These are phyloP conservation scores for Lamprotornis superbus DNA, from an alignment of 2,113 vertebrate species.

Conservation along the genomic window DNA sequence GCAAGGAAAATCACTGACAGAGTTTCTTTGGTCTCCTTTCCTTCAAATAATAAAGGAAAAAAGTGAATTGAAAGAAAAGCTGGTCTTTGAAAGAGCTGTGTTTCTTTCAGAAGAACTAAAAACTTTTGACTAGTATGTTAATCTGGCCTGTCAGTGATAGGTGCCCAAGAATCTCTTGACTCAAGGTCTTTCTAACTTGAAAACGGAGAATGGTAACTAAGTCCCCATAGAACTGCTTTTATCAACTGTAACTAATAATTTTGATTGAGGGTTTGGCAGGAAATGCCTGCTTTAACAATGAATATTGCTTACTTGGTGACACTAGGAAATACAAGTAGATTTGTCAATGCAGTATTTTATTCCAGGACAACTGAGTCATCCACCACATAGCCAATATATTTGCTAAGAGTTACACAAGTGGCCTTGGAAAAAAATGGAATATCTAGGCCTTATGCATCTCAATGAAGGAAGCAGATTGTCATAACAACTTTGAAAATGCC, in stretches of 20 bases:
- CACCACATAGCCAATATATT: constrained; percentile 27
- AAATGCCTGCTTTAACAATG: constrained; percentile 2
- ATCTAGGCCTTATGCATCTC: constrained; percentile 45
- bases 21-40: neutral
- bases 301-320: neutral
- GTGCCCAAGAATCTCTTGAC: neutral
- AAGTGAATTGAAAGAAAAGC: neutral
- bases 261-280: neutral
- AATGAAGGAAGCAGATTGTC: constrained; percentile 64
- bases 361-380: constrained; percentile 53
- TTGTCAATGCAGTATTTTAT: constrained; percentile 43
- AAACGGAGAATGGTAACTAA: constrained; percentile 6
- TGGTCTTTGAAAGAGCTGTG: neutral
- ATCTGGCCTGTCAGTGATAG: neutral
- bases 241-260: constrained; percentile 22
- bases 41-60: neutral
- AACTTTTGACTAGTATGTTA: neutral
- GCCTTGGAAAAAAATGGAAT: constrained; percentile 36
- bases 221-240: neutral
- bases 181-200: neutral
- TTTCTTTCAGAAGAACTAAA: neutral
- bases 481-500: constrained; percentile 63
- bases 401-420: constrained; percentile 38
- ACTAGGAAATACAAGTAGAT: constrained; percentile 5
- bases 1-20: neutral